Base-by-base conservation (phyloP, 2,797 vertebrate genomes). In the Aplochiton taeniatus region DNA sequence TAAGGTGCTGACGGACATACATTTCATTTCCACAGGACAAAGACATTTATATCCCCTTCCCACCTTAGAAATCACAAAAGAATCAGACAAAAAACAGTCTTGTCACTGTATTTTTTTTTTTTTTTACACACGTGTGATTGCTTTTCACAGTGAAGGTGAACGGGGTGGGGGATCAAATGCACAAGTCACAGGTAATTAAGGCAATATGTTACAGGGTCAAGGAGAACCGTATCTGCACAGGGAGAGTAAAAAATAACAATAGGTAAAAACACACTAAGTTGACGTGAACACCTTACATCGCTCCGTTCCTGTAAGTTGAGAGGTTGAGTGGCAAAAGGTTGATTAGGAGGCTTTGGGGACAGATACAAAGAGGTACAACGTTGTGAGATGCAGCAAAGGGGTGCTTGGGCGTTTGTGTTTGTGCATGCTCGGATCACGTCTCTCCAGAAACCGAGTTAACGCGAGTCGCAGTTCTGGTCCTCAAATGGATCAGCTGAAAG, bases 171-270 rank as follows among this genome's bases (percentile, higher is more conserved):
- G 68, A n/a, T 11, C 60, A 44, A 76, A 85, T 59, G 67, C 69
- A 84, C 84, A 68, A 83, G 75, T 78, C 79, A 83, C 8, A 65
- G 82, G 82, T 75, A 63, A 83, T 88, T 92, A 93, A 92, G 88
- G 89, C 90, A 87, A 86, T 70, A 75, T 63, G 81, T 85, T 66
- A 77, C 72, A 71, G 77, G 75, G 62, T 80, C 79, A 80, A 71
- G 77, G 66, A 83, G 56, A 80, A 78, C 47, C 55, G 48, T 82
- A 81, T 65, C 63, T 76, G 65, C 85, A 83, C 65, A 80, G 65
- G 41, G 41, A 75, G 59, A 77, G 52, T 55, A 68, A 67, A 64
- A 62, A 65, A 68, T n/a, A 31, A 31, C 31, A 31, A 31, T 6
- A 31, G 52, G 16, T 4, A 16, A 54, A 10, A 52, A 20, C 11